Percentiles rank a stretch among this genome's conserved stretches.
These are phyloP conservation scores for Halisarca cf. caerulea DNA, from an alignment of 37 sponge, comb jelly and placozoan genomes.

Conservation along the genomic window DNA sequence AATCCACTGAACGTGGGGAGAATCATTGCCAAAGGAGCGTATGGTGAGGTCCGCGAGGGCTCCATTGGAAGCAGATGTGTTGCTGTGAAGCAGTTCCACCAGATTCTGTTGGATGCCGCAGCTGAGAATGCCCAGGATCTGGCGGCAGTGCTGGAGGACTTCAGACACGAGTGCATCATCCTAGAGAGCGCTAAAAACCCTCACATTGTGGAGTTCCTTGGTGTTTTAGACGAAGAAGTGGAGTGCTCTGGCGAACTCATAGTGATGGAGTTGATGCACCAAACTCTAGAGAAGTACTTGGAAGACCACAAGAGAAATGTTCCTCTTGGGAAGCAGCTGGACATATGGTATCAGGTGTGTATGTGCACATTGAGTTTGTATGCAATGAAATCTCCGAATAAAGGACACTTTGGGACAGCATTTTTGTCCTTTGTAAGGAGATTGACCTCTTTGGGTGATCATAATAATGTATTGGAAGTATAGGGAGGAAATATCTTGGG, in stretches of 20 bases:
- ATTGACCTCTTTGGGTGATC: too few species aligned
- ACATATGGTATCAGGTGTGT: neutral
- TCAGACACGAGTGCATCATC: neutral
- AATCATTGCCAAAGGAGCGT: neutral
- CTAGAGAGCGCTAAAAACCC: neutral
- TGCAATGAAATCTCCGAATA: too few species aligned
- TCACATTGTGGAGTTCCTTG: neutral
- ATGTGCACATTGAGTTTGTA: too few species aligned
- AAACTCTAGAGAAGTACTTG: neutral
- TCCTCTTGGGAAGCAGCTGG: neutral
- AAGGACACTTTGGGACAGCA: too few species aligned
- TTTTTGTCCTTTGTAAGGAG: too few species aligned
- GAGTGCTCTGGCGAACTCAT: neutral
- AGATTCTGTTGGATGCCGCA: neutral
- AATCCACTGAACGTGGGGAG: neutral
- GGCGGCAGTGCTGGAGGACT: neutral
- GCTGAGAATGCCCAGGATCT: neutral
- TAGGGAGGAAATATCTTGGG: too few species aligned
- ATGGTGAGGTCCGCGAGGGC: neutral
- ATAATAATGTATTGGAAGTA: too few species aligned
- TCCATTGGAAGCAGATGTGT: neutral
- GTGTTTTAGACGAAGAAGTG: neutral
- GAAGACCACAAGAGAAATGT: neutral
- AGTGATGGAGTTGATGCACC: conserved; percentile 24
- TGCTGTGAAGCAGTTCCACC: neutral